Evolutionary conservation across 1,140 invertebrate genomes (phyloP), one percentile per base, ranked within the genome.

Genomic region (Diorhabda sublineata): DNA sequence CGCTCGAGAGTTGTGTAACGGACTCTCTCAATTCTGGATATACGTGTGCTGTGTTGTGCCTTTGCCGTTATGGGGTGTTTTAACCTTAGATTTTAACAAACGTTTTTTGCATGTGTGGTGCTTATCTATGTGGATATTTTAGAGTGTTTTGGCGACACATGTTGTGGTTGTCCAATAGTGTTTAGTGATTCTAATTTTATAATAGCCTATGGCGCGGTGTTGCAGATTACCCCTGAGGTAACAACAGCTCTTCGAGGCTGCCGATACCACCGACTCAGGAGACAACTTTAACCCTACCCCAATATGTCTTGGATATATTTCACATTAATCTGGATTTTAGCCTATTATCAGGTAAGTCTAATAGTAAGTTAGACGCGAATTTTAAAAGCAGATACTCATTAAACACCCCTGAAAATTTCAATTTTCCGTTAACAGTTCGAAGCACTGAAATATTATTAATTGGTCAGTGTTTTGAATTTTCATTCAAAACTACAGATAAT

Each of bases 251-350:
- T 69, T 69, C 70, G 70, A 74, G 74, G 77, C 70, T 77, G 74
- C 72, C 76, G 72, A 73, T 72, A 57, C 61, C 68, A 71, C 72
- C 63, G 64, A 43, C 44, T 64, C 47, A 71, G 71, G 69, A 69
- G 44, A 58, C 66, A 5, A 42, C 60, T 11, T 62, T 7, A 58
- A 68, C 44, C 59, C 47, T 41, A 70, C 68, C 61, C 69, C 74
- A 74, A 69, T 72, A 81, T 81, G 80, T 76, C 73, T 80, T 81
- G 80, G 80, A 81, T 81, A 79, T 69, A 75, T 59, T 71, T 73
- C 66, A 67, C 74, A 71, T 67, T 79, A 70, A 45, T 78, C 66
- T 75, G 75, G 57, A 71, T 79, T 52, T 72, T 78, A 43, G 68
- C 75, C 67, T 71, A 77, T 52, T 75, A 79, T 65, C 79, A 81